Base-by-base conservation (phyloP, 2,797 vertebrate species). In the Neosalanx taihuensis region DNA sequence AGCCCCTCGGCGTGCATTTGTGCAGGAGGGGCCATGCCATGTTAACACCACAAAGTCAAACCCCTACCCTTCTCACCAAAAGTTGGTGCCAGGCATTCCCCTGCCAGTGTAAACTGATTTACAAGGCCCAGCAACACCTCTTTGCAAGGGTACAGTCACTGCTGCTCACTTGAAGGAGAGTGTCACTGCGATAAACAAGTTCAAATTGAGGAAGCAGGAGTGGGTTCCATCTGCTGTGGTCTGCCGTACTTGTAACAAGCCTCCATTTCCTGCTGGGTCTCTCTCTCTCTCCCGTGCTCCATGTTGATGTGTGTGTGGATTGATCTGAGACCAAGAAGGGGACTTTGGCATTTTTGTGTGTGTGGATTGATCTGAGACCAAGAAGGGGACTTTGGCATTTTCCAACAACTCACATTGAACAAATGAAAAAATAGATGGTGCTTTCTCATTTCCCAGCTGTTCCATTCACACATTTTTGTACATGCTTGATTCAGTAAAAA, bases 141-240 rank as follows among this genome's bases (percentile, higher is more conserved):
- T 15, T 23, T 53, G 10, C 15, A 35, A 57, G 31, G 57, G 67
- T 67, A 67, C 64, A 67, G 61, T 67, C 17, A 18, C 17, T 18
- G 4, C 17, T 61, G 64, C 64, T 72, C 57, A 61, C 57, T 60
- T 60, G 15, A 49, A 57, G 62, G 31, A 41, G 20, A 64, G 60
- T 57, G 61, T 57, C 64, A 67, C 56, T 46, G 33, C 18, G 56
- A 72, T 51, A 67, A 46, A 72, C 64, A 72, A 67, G 66, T 72
- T 59, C 23, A 31, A 57, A 65, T 56, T 29, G 62, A 64, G 53
- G 63, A 46, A 46, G 10, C 41, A 46, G 23, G 6, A 29, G 58
- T 29, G 26, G n/a, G 49, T 20, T 67, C 64, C 37, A 30, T 65
- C 57, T 31, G 37, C 71, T 29, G 49, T 33, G 26, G n/a, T 59